Base-by-base conservation (phyloP, 2,888 invertebrate genomes). In the Cantharis rustica region DNA sequence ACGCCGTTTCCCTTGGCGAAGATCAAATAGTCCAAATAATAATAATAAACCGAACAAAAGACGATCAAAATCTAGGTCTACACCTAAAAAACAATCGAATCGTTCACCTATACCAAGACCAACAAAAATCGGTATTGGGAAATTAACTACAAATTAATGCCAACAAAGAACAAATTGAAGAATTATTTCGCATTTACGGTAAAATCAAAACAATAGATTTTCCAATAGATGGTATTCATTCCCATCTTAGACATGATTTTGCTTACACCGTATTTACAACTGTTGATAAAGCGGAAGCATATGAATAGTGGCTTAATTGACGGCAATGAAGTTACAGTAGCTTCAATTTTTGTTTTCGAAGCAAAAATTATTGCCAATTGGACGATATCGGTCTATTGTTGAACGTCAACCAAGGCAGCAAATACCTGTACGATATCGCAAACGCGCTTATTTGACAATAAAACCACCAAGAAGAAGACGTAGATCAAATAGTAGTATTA, bases 301-400 rank as follows among this genome's bases (percentile, higher is more conserved):
- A 99, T 99, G 99, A 98, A 99, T 89, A 99, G 98, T 86, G 99
- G 97, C 72, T 98, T 98, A 89, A 95, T 98, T 85, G 98, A 98
- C 89, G 79, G 79, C 3, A 75, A 75, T 23, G 98, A 98, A 89
- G 95, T 99, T 72, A 96, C 97, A 23, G 97, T 96, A 47, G 96
- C 97, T 62, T 96, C 98, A n/a, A 97, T 98, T 78, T 89, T 97
- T n/a, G 85, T 90, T 96, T 71, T 94, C 93, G 62, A 94, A 94
- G 79, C 93, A 93, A 77, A 90, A 93, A 75, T 88, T 88, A 3
- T 89, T 90, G 0, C 90, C 90, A 0, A 87, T 86, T 16, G 89
- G 91, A 0, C 89, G 90, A 2, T 90, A 91, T 69, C 91, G 91
- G 81, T 90, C 91, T 69, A 90, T 90, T 80, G 91, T 91, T 66